Evolutionary conservation across 2,797 vertebrate genomes (phyloP), one percentile per base, ranked within the genome.

Genomic region (Mormyrus hasselquistii): DNA sequence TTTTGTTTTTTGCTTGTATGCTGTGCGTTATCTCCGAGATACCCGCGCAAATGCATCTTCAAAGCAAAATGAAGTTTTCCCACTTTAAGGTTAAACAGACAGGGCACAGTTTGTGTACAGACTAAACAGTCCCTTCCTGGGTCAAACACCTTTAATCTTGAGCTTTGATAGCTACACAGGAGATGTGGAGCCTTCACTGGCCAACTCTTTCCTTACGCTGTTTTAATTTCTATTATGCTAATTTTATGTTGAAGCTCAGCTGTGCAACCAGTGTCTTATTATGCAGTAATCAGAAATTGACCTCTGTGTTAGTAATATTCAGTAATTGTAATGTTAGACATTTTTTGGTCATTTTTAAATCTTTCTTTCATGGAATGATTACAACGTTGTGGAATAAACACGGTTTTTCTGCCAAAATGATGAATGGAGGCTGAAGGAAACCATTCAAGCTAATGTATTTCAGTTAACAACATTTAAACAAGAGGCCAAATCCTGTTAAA

Each of bases 361-460:
- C 9, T 49, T 22, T 86, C 29, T 57, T 53, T 47, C 34, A 53
- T 16, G 7, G 10, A 73, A 86, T 86, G n/a, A 53, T 62, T 59
- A 89, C 69, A 89, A 47, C 19, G 86, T 44, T 22, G 47, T 44
- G 38, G 53, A 87, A 87, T 87, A 87, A 87, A 59, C 22, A 59
- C 0, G 8, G 14, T n/a, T 34, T 83, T 73, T 96, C 93, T 95
- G 95, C 95, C 97, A 97, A 94, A 96, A 95, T 97, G 97, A 97
- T 95, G 96, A 96, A 97, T 96, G 96, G 96, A 96, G 95, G 95
- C 5, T 25, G 93, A 94, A 93, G 95, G 95, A 94, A 93, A 95
- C 96, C 96, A 97, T 98, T 98, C 96, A 95, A 92, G 94, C 95
- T 96, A 97, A 97, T 97, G 96, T 95, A 95, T 95, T 96, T 96